Conservation (phyloP, 2,797 vertebrate genomes). For the Pantherophis alleghaniensis region DNA sequence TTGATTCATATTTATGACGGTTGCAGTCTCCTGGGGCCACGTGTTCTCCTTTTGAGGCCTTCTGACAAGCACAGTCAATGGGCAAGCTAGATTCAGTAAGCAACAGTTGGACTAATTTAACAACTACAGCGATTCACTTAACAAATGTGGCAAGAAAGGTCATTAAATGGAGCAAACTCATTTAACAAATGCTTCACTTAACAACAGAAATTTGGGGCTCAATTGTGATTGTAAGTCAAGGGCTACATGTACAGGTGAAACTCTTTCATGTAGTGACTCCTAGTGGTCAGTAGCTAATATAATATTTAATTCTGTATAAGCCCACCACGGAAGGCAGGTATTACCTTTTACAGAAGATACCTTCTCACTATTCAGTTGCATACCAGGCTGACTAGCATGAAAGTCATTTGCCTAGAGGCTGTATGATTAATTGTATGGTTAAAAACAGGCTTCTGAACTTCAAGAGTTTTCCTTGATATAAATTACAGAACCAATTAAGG, state of each 20-base stretch:
- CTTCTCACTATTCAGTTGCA: not conserved
- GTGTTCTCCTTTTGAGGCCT: not conserved
- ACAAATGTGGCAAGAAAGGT: not conserved
- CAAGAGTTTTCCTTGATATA: not conserved
- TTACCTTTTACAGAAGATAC: not conserved
- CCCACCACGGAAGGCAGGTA: not conserved
- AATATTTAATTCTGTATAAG: not conserved
- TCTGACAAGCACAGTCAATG: not conserved
- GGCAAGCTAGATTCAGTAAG: not conserved
- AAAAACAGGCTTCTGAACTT: not conserved
- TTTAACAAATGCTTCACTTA: not conserved
- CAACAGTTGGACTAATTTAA: not conserved
- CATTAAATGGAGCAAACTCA: not conserved
- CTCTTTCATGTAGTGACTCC: not conserved
- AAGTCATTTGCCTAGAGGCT: not conserved
- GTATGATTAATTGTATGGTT: not conserved
- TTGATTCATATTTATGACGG: not conserved
- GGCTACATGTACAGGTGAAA: not conserved
- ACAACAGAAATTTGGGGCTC: not conserved
- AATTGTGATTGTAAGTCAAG: not conserved
- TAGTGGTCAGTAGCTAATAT: not conserved
- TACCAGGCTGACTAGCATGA: not conserved
- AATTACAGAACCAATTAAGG: not conserved
- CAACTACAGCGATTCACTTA: not conserved
- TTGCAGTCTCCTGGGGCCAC: not conserved